These are phyloP conservation scores for Conopomorpha cramerella DNA, from an alignment of 1,140 invertebrate species.

Conservation along the genomic window DNA sequence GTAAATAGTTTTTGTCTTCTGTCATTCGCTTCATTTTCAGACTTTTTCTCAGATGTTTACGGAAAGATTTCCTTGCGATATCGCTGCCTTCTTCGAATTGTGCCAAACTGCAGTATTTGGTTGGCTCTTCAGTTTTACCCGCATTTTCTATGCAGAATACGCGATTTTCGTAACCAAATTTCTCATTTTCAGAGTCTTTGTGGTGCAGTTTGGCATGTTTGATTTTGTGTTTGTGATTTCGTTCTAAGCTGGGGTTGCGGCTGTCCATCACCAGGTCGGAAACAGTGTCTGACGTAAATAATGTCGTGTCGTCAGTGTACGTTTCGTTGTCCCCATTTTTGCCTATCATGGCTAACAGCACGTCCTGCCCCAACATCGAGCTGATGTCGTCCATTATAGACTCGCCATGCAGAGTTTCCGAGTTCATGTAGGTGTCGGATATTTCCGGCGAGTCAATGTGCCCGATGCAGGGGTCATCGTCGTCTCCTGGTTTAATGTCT, in stretches of 20 bases:
- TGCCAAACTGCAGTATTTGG: slow-evolving; percentile 73
- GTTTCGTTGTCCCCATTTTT: slow-evolving; percentile 68
- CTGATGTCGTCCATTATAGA: slow-evolving; percentile 78
- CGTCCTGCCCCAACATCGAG: slow-evolving; percentile 70
- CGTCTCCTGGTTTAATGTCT: slow-evolving; percentile 60
- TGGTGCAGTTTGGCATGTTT: slow-evolving; percentile 45
- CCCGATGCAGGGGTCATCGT: slow-evolving; percentile 65
- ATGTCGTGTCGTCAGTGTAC: slow-evolving; percentile 68
- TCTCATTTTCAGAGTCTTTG: slow-evolving; percentile 59
- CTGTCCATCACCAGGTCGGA: slow-evolving; percentile 55
- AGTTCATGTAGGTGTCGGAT: slow-evolving; percentile 70
- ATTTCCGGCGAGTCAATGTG: slow-evolving; percentile 83
- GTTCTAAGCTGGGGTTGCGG: slow-evolving; percentile 52
- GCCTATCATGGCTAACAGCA: slow-evolving; percentile 66
- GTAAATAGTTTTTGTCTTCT: slow-evolving; percentile 38
- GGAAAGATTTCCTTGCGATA: slow-evolving; percentile 76
- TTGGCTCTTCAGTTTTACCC: slow-evolving; percentile 61
- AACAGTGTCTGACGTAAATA: slow-evolving; percentile 65
- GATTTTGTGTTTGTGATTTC: slow-evolving; percentile 41
- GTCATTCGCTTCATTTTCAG: slow-evolving; percentile 28
- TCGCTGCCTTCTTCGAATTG: slow-evolving; percentile 81
- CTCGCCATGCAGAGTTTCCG: slow-evolving; percentile 72
- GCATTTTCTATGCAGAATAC: slow-evolving; percentile 66
- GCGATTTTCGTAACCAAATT: slow-evolving; percentile 71
- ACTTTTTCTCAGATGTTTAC: slow-evolving; percentile 55